Evolutionary conservation across 2,797 vertebrate genomes (phyloP).

Genomic region (Danio kyathit): DNA sequence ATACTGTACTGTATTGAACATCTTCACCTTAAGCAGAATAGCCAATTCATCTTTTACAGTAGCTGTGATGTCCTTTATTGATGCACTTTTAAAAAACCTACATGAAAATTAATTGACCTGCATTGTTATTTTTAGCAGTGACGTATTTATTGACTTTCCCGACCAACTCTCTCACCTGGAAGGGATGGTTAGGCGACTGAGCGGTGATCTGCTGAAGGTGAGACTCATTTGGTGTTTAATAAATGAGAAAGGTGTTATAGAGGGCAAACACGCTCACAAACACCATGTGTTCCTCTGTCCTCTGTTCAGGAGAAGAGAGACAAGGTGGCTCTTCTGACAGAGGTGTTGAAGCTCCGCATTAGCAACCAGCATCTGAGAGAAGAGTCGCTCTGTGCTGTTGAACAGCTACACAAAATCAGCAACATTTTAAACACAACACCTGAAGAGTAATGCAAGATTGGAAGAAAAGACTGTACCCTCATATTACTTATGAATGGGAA

Average conservation of each 20-base stretch:
- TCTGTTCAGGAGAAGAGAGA: conserved; percentile 81
- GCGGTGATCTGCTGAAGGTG: conserved; percentile 81
- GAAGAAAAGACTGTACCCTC: too few species aligned
- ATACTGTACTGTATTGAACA: neutral
- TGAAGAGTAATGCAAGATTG: conserved; percentile 59
- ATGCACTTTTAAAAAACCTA: neutral
- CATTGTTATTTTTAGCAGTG: conserved; percentile 63
- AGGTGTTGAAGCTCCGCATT: conserved; percentile 79
- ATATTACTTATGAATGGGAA: too few species aligned
- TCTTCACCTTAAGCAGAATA: neutral
- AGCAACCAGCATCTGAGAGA: conserved; percentile 82
- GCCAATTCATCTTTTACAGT: neutral
- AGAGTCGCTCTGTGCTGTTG: conserved; percentile 75
- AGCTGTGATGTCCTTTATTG: neutral
- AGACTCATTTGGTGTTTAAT: conserved; percentile 39
- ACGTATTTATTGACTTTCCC: conserved; percentile 68
- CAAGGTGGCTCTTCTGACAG: conserved; percentile 80
- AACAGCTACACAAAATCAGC: conserved; percentile 79
- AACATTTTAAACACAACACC: conserved; percentile 72
- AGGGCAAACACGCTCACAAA: conserved; percentile 12
- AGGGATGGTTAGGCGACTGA: conserved; percentile 79
- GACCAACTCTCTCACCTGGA: conserved; percentile 82
- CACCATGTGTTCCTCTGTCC: conserved; percentile 26
- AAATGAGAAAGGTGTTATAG: conserved; percentile 7
- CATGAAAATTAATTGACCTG: neutral